These are phyloP conservation scores for Phainopepla nitens DNA, from an alignment of 2,113 vertebrate genomes.

Conservation along the genomic window DNA sequence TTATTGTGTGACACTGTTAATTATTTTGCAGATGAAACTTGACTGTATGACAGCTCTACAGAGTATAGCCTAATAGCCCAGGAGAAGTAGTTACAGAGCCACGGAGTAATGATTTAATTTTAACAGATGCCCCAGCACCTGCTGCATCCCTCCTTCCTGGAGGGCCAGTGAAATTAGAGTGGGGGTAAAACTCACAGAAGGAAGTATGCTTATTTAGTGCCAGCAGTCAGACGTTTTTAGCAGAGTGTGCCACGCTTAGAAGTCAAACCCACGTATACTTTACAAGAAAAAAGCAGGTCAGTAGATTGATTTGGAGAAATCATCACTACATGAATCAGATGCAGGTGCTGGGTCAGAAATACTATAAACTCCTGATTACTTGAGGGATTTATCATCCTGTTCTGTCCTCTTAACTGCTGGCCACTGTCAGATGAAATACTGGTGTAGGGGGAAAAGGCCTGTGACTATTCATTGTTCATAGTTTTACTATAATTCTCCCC, in stretches of 20 bases:
- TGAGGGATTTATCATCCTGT: background rate
- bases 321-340: background rate
- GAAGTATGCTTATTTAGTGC: background rate
- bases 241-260: rapidly evolving
- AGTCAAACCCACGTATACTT: background rate
- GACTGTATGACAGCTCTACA: background rate
- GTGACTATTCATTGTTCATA: background rate
- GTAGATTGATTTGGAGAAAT: background rate
- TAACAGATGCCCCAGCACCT: background rate
- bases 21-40: background rate
- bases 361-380: background rate
- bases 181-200: background rate
- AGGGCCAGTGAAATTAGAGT: background rate
- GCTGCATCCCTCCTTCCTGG: background rate
- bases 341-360: background rate
- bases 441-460: background rate
- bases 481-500: background rate
- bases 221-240: background rate
- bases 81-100: background rate
- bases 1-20: background rate
- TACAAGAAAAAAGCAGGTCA: background rate
- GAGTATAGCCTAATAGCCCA: background rate
- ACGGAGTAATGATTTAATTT: background rate
- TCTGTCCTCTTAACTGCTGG: background rate
- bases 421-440: background rate